Evolutionary conservation across 2,888 invertebrate genomes (phyloP).

Genomic region (Leistus spinibarbis): DNA sequence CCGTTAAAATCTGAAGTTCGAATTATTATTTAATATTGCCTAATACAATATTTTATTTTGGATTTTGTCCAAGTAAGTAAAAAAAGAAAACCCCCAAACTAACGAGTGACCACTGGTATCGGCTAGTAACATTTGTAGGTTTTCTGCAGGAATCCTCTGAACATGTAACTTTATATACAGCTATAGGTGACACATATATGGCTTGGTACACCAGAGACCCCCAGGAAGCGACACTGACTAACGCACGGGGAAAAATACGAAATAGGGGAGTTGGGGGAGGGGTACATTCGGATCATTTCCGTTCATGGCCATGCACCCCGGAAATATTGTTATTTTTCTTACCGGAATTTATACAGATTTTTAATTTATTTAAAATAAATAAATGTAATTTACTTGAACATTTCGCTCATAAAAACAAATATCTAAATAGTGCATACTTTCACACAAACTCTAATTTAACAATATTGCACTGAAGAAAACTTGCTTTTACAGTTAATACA

Average conservation of each 20-base stretch:
- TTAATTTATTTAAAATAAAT: background rate
- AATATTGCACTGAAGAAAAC: too few relatives aligned
- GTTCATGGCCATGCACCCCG: conserved; percentile 9
- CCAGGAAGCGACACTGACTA: conserved; percentile 8
- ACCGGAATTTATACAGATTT: background rate
- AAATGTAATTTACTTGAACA: too few relatives aligned
- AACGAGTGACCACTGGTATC: conserved; percentile 12
- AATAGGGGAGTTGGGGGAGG: background rate
- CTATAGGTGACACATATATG: conserved; percentile 14
- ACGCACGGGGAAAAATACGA: background rate
- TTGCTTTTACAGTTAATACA: too few relatives aligned
- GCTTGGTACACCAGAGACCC: conserved; percentile 5
- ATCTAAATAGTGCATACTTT: too few relatives aligned
- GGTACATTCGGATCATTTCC: conserved; percentile 14
- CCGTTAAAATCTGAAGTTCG: too few relatives aligned
- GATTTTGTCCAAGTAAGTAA: background rate
- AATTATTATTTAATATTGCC: too few relatives aligned
- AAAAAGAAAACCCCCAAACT: background rate
- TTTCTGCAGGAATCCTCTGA: conserved; percentile 52
- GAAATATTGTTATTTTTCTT: background rate
- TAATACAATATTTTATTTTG: too few relatives aligned
- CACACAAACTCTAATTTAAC: too few relatives aligned
- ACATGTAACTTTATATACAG: conserved; percentile 48
- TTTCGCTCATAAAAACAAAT: too few relatives aligned
- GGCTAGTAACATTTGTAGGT: conserved; percentile 42